phyloP scores from a whole-genome alignment of 2,113 vertebrate genomes.

The Apus apus region DNA sequence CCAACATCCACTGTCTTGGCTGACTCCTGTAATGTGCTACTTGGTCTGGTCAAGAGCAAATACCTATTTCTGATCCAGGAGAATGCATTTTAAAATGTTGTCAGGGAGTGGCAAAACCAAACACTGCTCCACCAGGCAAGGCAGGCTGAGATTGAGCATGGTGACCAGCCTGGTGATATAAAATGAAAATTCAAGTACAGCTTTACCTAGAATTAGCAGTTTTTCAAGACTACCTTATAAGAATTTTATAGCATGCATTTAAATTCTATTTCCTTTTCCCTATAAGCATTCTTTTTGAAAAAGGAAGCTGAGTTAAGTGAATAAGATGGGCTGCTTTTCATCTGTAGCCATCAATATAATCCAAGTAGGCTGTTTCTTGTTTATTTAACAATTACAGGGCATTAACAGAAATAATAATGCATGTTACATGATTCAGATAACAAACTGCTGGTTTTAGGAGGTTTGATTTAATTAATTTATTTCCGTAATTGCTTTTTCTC shows the following conservation, averaged over 20 bases:
- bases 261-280: background rate
- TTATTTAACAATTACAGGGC: background rate
- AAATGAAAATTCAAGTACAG: background rate
- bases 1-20: background rate
- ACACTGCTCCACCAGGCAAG: background rate
- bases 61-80: background rate
- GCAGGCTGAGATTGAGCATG: background rate
- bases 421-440: background rate
- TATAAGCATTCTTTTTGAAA: background rate
- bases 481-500: background rate
- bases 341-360: background rate
- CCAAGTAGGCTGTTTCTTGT: background rate
- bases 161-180: background rate
- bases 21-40: background rate
- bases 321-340: background rate
- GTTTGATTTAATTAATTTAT: background rate
- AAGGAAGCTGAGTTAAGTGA: background rate
- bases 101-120: background rate
- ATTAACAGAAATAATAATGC: background rate
- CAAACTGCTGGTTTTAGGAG: background rate
- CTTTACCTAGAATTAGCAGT: background rate
- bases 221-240: background rate
- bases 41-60: background rate
- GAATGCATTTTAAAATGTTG: background rate
- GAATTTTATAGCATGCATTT: background rate